Evolutionary conservation across 2,797 vertebrate species (phyloP).

Genomic region (Rhynchonycteris naso): DNA sequence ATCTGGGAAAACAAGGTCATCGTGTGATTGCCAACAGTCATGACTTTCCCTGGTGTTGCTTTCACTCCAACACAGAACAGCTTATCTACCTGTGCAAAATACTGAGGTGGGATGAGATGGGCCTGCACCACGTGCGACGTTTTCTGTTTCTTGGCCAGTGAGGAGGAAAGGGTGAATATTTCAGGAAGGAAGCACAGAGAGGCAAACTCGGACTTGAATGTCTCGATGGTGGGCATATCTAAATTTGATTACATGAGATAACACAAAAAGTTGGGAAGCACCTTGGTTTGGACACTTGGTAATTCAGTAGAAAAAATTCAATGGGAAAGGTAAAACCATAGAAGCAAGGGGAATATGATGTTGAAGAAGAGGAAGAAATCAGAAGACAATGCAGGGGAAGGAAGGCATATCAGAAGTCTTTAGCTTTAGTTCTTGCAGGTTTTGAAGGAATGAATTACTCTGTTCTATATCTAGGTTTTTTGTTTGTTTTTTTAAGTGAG

Average conservation of each 20-base stretch:
- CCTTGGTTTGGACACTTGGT: not conserved
- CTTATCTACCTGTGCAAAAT: not conserved
- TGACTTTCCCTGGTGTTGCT: not conserved
- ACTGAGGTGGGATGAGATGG: not conserved
- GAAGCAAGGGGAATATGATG: not conserved
- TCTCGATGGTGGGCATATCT: not conserved
- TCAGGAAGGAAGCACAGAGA: not conserved
- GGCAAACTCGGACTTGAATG: not conserved
- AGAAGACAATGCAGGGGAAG: not conserved
- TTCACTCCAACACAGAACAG: not conserved
- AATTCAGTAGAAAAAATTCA: not conserved
- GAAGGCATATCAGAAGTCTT: not conserved
- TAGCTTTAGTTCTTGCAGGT: not conserved
- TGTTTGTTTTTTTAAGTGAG: not conserved
- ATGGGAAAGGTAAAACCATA: constrained; percentile 36
- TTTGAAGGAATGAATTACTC: constrained; percentile 28
- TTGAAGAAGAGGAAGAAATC: not conserved
- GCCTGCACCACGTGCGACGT: not conserved
- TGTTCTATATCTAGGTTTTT: constrained; percentile 27
- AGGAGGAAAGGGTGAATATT: not conserved
- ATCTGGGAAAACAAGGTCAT: not conserved
- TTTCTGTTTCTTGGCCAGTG: not conserved
- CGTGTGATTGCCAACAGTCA: not conserved
- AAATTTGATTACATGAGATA: not conserved
- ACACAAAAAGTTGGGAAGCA: not conserved